Base-by-base conservation (phyloP, 2,797 vertebrate genomes). In the Champsocephalus gunnari region DNA sequence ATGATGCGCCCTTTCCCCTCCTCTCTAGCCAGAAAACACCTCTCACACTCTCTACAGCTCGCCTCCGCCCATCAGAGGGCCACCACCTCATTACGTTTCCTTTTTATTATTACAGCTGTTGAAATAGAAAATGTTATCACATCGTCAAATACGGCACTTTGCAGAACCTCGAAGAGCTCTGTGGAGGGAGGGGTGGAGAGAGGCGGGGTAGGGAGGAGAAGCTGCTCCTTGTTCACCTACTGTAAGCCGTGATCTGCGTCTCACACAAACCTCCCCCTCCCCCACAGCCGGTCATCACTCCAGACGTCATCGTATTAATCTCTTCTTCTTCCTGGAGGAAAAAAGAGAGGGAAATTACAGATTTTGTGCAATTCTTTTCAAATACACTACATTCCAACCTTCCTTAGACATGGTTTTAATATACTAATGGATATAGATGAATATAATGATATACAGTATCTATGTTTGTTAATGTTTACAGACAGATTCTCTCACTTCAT, bases 381-480 rank as follows among this genome's bases (percentile, higher is more conserved):
- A 91, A 78, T 90, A 93, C 92, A 92, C 89, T 94, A 93, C 93
- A 94, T 95, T 94, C 92, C 91, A 91, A 92, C 86, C 80, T 89
- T 92, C 88, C 83, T 89, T 92, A 85, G 77, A 91, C 91, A 87
- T 90, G 85, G 75, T 93, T 93, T 93, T 93, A 89, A 94, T 92
- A 93, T 94, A 92, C 92, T 92, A 93, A 87, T 94, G 91, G 83
- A 93, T 94, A 94, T 93, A 95, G 92, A 93, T 92, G 88, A 92
- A 93, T 93, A 93, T 93, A 91, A 90, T 91, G 93, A 91, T 92
- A 92, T 92, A 93, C 89, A 91, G 88, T 94, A 94, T 94, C 90
- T 93, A 94, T 94, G 94, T 94, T 93, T 95, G 94, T 95, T 94
- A 88, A 93, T 93, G 94, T 95, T 96, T 95, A 95, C 94, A 95